Percentiles rank a stretch among this genome's conserved stretches.
phyloP scores from a whole-genome alignment of 2,797 vertebrate species.

The Xiphophorus birchmanni region DNA sequence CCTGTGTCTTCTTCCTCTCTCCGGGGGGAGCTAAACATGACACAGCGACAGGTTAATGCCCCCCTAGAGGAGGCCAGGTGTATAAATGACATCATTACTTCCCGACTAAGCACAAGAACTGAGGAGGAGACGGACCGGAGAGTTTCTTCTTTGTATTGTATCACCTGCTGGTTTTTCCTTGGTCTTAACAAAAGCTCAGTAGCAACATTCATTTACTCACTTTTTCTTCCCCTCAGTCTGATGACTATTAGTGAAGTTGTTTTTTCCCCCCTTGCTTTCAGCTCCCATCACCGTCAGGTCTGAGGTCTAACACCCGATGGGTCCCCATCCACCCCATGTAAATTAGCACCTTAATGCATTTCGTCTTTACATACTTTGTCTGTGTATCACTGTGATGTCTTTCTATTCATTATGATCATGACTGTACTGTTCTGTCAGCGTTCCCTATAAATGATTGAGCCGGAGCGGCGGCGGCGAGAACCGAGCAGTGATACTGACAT shows the following conservation, averaged over 20 bases:
- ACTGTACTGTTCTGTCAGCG: slow-evolving; percentile 39
- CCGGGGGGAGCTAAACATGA: slow-evolving; percentile 54
- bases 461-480: slow-evolving; percentile 19
- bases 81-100: slow-evolving; percentile 45
- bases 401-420: slow-evolving; percentile 38
- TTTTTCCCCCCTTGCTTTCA: not conserved
- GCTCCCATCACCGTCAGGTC: not conserved
- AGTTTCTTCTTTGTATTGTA: slow-evolving; percentile 10
- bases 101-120: slow-evolving; percentile 10
- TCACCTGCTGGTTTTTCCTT: slow-evolving; percentile 22
- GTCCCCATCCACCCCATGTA: slow-evolving; percentile 22
- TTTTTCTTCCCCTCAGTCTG: not conserved
- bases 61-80: slow-evolving; percentile 22
- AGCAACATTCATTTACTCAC: not conserved
- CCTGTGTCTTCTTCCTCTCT: slow-evolving; percentile 7
- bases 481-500: slow-evolving; percentile 67
- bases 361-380: slow-evolving; percentile 17
- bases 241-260: not conserved
- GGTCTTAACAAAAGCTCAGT: not conserved
- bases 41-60: slow-evolving; percentile 64
- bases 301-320: not conserved
- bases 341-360: slow-evolving; percentile 20
- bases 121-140: not conserved
- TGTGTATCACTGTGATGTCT: slow-evolving; percentile 6
- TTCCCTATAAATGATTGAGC: slow-evolving; percentile 27